Percentiles rank a stretch among this genome's conserved stretches.
Conservation (phyloP, 2,113 vertebrate genomes). For the Rissa tridactyla region DNA sequence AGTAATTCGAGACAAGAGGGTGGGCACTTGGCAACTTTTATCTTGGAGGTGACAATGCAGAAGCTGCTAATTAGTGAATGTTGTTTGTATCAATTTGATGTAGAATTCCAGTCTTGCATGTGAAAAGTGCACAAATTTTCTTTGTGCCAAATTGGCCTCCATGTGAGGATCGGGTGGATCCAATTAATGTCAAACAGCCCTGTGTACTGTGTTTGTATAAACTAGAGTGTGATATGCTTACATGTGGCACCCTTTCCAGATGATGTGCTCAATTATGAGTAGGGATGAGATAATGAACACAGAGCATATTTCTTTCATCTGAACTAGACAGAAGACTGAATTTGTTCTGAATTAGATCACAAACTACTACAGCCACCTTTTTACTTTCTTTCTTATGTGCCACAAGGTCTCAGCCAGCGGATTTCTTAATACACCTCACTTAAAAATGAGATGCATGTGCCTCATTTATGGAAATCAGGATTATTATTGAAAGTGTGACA, state of each 20-base stretch:
- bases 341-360: background rate
- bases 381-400: background rate
- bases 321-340: background rate
- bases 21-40: constrained; percentile 65
- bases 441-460: background rate
- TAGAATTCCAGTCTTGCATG: constrained; percentile 61
- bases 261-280: background rate
- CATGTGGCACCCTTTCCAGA: constrained; percentile 36
- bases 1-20: constrained; percentile 58
- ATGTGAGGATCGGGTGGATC: constrained; percentile 65
- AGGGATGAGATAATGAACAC: background rate
- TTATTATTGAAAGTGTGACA: background rate
- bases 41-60: constrained; percentile 73
- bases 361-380: background rate
- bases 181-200: constrained; percentile 74
- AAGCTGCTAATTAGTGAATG: constrained; percentile 74
- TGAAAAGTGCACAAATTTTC: constrained; percentile 65
- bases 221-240: constrained; percentile 36
- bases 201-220: constrained; percentile 17
- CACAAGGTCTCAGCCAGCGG: background rate
- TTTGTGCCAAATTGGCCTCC: constrained; percentile 70
- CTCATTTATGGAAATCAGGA: background rate
- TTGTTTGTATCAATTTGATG: constrained; percentile 57
- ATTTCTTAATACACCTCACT: background rate
- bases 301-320: background rate